Percentiles rank a stretch among this genome's conserved stretches.
phyloP scores from a whole-genome alignment of 1,140 invertebrate species.

The Trachelipus rathkii region DNA sequence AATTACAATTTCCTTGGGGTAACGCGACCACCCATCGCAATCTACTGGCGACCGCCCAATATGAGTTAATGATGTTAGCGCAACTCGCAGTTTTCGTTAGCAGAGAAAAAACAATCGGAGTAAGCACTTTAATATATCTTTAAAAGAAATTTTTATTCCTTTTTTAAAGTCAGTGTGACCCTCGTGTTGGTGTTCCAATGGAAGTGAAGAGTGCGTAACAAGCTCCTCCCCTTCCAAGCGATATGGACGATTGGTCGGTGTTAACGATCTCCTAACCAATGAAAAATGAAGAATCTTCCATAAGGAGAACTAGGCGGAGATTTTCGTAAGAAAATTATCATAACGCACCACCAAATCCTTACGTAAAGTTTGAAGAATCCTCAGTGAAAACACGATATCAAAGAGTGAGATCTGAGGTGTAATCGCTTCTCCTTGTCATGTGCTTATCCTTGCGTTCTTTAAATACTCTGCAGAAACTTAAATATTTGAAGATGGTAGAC shows the following conservation, averaged over 20 bases:
- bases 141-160: no score
- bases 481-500: no score
- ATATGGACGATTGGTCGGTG: background rate
- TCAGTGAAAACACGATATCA: constrained; percentile 12
- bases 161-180: no score
- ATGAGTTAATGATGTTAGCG: constrained; percentile 10
- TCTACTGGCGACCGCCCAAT: background rate
- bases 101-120: background rate
- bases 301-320: background rate
- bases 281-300: background rate
- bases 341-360: constrained; percentile 3
- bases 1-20: background rate
- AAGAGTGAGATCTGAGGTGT: background rate
- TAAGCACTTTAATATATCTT: background rate
- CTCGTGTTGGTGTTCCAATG: background rate
- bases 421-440: background rate
- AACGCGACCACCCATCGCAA: background rate
- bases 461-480: no score
- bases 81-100: background rate
- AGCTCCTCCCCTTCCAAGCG: background rate
- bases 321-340: background rate
- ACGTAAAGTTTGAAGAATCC: background rate
- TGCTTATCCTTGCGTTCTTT: no score
- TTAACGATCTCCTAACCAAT: background rate
- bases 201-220: background rate